These are phyloP conservation scores for Tenthredo notha DNA, from an alignment of 2,888 invertebrate genomes.

Conservation along the genomic window DNA sequence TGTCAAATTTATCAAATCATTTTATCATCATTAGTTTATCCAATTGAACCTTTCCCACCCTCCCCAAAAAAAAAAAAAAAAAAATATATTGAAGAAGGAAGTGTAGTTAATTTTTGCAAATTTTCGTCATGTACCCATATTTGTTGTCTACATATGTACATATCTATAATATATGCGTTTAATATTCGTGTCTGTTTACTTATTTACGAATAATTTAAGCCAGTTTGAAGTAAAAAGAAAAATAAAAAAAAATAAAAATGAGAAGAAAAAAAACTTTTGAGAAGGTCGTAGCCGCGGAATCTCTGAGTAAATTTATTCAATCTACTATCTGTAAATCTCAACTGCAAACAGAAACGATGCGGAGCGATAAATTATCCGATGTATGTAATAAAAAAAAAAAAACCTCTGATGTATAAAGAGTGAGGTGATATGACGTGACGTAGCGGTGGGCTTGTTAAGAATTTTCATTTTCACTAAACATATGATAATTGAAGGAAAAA, in stretches of 20 bases:
- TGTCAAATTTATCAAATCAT: neutral
- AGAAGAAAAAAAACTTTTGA: neutral
- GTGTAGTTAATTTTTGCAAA: too few species aligned
- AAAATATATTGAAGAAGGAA: neutral
- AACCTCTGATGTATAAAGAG: neutral
- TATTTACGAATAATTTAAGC: conserved; percentile 19
- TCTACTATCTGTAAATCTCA: conserved; percentile 34
- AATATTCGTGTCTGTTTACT: neutral
- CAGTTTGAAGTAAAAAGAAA: neutral
- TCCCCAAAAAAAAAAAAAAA: neutral
- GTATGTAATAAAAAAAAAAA: conserved; percentile 34
- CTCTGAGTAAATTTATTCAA: conserved; percentile 49
- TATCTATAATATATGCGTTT: neutral
- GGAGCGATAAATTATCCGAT: conserved; percentile 3
- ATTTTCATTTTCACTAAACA: neutral
- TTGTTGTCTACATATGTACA: neutral
- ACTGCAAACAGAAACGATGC: conserved; percentile 35
- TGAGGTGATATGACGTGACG: neutral
- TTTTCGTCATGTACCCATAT: neutral
- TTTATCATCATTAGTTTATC: neutral
- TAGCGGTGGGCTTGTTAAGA: neutral
- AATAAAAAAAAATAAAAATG: too few species aligned
- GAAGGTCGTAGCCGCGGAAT: conserved; percentile 42
- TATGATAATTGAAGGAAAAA: neutral
- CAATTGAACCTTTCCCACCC: neutral